phyloP scores from a whole-genome alignment of 2,888 invertebrate genomes.

The Drosophila recens region DNA sequence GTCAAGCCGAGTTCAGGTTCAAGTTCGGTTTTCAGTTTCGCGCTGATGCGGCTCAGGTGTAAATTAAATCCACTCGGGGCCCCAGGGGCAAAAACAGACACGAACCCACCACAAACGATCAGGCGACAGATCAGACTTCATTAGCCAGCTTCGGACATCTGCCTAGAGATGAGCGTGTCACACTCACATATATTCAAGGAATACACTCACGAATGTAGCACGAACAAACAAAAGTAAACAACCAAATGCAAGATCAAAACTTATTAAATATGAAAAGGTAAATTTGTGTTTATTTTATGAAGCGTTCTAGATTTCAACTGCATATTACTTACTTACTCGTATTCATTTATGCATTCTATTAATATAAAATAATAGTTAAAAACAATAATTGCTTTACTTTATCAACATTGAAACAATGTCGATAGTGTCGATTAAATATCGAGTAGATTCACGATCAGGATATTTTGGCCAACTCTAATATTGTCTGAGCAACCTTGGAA shows the following conservation, averaged over 20 bases:
- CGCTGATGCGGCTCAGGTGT: constrained; percentile 70
- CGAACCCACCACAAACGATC: constrained; percentile 16
- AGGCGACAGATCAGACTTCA: constrained; percentile 72
- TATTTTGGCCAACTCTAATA: constrained; percentile 29
- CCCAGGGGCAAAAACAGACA: constrained; percentile 33
- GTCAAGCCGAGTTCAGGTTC: constrained; percentile 74
- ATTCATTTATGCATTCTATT: too few relatives aligned
- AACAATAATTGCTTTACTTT: not conserved
- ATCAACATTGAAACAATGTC: not conserved
- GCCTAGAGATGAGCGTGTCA: constrained; percentile 29
- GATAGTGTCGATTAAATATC: not conserved
- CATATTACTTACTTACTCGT: too few relatives aligned
- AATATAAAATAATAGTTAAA: too few relatives aligned
- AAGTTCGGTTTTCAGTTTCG: constrained; percentile 73
- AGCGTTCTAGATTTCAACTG: not conserved
- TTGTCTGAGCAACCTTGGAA: constrained; percentile 63
- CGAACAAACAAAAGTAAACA: not conserved
- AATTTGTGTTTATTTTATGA: not conserved
- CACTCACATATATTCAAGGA: not conserved
- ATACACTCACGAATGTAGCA: constrained; percentile 17
- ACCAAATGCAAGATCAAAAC: too few relatives aligned
- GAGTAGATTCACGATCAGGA: not conserved
- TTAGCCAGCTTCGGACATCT: constrained; percentile 47
- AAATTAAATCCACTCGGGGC: constrained; percentile 74
- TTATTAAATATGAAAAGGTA: not conserved